A percentile compares a stretch with the other conserved stretches of the same genome.
phyloP scores from a whole-genome alignment of 2,113 vertebrate genomes.

The Syngnathus typhle region DNA sequence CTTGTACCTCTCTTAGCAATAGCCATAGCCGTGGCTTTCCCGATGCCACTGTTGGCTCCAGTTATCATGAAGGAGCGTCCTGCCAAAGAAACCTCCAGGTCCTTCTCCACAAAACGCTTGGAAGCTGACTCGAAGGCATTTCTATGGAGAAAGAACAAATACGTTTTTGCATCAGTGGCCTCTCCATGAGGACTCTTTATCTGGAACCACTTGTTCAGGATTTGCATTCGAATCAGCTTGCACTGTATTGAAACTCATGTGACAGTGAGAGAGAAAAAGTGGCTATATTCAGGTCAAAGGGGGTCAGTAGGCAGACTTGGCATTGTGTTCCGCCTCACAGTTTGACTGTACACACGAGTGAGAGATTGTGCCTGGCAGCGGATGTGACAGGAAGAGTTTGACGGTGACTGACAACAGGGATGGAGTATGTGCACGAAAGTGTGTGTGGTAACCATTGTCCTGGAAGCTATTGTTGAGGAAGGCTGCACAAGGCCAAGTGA shows the following conservation, averaged over 20 bases:
- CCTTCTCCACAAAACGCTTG: conserved; percentile 73
- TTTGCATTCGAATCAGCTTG: neutral
- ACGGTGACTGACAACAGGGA: conserved; percentile 27
- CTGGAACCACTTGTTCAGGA: neutral
- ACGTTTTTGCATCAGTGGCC: neutral
- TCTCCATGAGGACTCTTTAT: neutral
- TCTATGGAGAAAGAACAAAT: conserved; percentile 45
- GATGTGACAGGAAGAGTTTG: conserved; percentile 26
- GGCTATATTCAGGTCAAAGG: conserved; percentile 1
- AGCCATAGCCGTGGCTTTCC: conserved; percentile 69
- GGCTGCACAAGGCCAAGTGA: conserved; percentile 10
- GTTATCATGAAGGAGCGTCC: conserved; percentile 76
- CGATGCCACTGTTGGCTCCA: conserved; percentile 75
- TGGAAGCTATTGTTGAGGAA: conserved; percentile 45
- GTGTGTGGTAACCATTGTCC: conserved; percentile 57
- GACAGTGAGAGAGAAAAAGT: neutral
- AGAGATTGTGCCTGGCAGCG: conserved; percentile 48
- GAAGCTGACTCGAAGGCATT: conserved; percentile 65
- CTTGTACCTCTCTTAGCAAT: conserved; percentile 72
- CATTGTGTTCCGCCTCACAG: conserved; percentile 30
- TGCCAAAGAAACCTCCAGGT: conserved; percentile 70
- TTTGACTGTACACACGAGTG: conserved; percentile 50
- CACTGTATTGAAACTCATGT: neutral
- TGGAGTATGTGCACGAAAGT: conserved; percentile 12
- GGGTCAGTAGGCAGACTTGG: conserved; percentile 18